Percentiles rank a stretch among this genome's conserved stretches.
Conservation (phyloP, 2,888 invertebrate genomes). For the Terebella lapidaria region DNA sequence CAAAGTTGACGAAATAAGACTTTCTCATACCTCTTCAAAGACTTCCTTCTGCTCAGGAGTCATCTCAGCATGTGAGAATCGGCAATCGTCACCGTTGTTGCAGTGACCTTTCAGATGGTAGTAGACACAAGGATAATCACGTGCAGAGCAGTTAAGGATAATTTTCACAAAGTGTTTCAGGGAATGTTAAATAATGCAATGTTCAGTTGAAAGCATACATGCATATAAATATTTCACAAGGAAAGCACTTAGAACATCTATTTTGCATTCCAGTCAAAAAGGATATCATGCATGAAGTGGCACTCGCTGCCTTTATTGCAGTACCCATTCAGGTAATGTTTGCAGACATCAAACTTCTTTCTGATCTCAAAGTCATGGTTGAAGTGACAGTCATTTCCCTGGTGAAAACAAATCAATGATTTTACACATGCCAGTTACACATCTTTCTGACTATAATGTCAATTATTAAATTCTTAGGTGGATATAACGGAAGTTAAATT, state of each 20-base stretch:
- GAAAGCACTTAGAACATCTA: too few relatives aligned
- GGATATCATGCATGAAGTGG: conserved; percentile 75
- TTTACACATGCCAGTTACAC: not conserved
- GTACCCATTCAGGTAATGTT: conserved; percentile 91
- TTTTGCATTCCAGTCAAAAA: too few relatives aligned
- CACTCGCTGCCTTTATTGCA: conserved; percentile 94
- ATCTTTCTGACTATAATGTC: too few relatives aligned
- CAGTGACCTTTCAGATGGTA: conserved; percentile 81
- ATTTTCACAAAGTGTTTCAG: too few relatives aligned
- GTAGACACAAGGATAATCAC: conserved; percentile 93
- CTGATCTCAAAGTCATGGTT: conserved; percentile 78
- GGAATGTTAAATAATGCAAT: too few relatives aligned
- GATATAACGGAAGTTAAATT: too few relatives aligned
- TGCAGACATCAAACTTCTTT: conserved; percentile 88
- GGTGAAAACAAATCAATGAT: conserved; percentile 34
- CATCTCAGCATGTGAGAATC: conserved; percentile 89
- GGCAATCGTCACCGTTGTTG: conserved; percentile 72
- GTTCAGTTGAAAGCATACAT: too few relatives aligned
- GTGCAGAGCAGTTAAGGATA: conserved; percentile 2
- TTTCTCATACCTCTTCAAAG: conserved; percentile 36
- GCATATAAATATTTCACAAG: too few relatives aligned
- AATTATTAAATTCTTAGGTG: too few relatives aligned
- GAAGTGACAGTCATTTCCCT: conserved; percentile 78
- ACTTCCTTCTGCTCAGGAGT: conserved; percentile 67
- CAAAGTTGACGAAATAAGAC: too few relatives aligned